A percentile compares a stretch with the other conserved stretches of the same genome.
Evolutionary conservation across 1,140 invertebrate genomes (phyloP).

Genomic region (Antheraea pernyi): DNA sequence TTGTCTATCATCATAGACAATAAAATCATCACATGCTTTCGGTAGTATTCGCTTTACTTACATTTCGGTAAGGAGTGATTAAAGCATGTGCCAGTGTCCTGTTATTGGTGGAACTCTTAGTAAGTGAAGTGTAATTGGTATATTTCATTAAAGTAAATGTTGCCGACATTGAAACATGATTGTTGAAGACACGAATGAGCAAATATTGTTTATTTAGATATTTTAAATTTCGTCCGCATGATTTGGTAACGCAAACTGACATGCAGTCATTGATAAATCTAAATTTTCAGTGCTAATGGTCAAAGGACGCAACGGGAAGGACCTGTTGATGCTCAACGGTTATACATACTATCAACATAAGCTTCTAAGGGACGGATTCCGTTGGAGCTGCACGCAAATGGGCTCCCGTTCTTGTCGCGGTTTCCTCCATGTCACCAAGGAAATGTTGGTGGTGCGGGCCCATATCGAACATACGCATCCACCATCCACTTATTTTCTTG

Average conservation of each 20-base stretch:
- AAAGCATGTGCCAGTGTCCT: too few species aligned
- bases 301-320: slow-evolving; percentile 61
- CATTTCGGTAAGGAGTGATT: too few species aligned
- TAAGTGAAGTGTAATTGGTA: too few species aligned
- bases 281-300: slow-evolving; percentile 63
- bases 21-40: too few species aligned
- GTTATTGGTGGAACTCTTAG: too few species aligned
- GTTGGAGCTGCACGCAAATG: slow-evolving; percentile 74
- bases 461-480: slow-evolving; percentile 64
- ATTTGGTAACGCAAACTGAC: neutral
- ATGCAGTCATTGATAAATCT: neutral
- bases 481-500: slow-evolving; percentile 53
- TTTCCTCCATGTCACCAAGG: slow-evolving; percentile 63
- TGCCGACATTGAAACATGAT: too few species aligned
- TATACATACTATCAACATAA: slow-evolving; percentile 73
- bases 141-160: too few species aligned
- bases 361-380: slow-evolving; percentile 52
- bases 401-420: slow-evolving; percentile 66
- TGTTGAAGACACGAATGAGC: too few species aligned
- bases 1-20: too few species aligned
- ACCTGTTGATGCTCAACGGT: slow-evolving; percentile 64
- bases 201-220: too few species aligned
- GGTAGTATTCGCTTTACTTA: too few species aligned
- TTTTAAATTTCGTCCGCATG: too few species aligned
- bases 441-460: slow-evolving; percentile 60